phyloP scores from a whole-genome alignment of 2,797 vertebrate genomes.

The Caiman crocodilus region DNA sequence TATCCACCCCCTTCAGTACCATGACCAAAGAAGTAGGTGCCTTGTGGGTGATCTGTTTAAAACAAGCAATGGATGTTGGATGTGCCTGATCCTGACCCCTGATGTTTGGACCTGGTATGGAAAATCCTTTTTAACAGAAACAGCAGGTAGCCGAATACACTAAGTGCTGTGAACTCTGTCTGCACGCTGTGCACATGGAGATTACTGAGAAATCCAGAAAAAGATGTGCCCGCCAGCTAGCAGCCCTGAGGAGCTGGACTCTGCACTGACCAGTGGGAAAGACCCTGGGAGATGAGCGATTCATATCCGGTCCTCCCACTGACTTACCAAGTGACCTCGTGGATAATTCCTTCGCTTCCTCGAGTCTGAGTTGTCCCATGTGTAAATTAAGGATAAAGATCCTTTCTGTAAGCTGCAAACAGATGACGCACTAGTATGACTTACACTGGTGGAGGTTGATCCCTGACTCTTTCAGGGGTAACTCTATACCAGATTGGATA shows the following conservation, averaged over 20 bases:
- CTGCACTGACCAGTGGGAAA: neutral
- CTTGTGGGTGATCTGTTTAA: slow-evolving; percentile 25
- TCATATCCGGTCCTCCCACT: neutral
- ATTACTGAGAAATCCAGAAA: neutral
- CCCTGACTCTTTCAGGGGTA: too few relatives aligned
- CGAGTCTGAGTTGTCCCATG: neutral
- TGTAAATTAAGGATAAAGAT: slow-evolving; percentile 21
- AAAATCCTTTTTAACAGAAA: neutral
- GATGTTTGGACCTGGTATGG: neutral
- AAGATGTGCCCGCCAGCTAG: neutral
- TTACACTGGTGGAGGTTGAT: too few relatives aligned
- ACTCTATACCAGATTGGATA: neutral
- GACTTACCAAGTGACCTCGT: slow-evolving; percentile 13
- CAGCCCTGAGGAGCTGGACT: neutral
- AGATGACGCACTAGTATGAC: too few relatives aligned
- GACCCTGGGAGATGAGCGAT: neutral
- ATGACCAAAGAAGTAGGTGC: neutral
- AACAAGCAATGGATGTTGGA: slow-evolving; percentile 40
- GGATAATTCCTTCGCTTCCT: slow-evolving; percentile 5
- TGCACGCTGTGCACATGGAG: neutral
- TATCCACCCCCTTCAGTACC: slow-evolving; percentile 45
- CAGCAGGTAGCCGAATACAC: neutral
- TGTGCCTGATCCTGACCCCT: slow-evolving; percentile 23
- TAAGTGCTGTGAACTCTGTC: neutral
- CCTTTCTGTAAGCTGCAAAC: neutral